Evolutionary conservation across 2,888 invertebrate species (phyloP).

Genomic region (Pterobdella sp.): DNA sequence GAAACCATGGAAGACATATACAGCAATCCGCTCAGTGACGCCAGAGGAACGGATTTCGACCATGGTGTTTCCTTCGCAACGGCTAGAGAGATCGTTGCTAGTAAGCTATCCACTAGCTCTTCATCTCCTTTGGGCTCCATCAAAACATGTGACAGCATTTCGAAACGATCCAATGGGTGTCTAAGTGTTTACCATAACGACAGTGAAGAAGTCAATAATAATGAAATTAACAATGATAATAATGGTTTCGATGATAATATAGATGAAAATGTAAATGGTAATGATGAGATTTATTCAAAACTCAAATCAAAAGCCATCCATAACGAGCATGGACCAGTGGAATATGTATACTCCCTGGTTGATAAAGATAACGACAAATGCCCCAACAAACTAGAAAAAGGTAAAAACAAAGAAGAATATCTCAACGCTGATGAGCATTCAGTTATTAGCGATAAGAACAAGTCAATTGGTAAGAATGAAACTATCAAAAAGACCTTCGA

Average conservation of each 20-base stretch:
- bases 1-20: background rate
- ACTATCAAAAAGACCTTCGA: background rate
- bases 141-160: background rate
- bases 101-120: background rate
- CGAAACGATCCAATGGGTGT: background rate
- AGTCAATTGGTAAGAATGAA: background rate
- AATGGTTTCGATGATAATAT: background rate
- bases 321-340: background rate
- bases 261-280: background rate
- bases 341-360: slow-evolving; percentile 1
- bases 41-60: background rate
- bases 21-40: background rate
- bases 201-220: background rate
- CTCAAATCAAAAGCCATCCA: background rate
- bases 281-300: background rate
- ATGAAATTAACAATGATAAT: background rate
- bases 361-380: background rate
- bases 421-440: background rate
- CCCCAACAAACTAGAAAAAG: too few relatives aligned
- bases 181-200: background rate
- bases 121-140: background rate
- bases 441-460: background rate
- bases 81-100: background rate
- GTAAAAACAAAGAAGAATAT: too few relatives aligned
- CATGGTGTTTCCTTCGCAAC: background rate